Base-by-base conservation (phyloP, 2,888 invertebrate species). In the Coenonympha glycerion region DNA sequence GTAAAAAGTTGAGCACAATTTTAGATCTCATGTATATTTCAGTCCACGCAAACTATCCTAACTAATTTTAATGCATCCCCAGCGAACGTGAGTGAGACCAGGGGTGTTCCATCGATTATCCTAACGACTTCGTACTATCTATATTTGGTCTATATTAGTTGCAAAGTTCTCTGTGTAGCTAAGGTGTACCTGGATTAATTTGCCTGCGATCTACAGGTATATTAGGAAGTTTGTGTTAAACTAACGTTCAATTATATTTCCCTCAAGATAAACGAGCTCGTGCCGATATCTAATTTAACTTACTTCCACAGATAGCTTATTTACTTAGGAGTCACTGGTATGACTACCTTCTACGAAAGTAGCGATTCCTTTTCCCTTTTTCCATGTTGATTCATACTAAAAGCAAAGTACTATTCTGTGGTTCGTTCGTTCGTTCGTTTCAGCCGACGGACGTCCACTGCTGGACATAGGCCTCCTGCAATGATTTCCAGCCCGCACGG, bases 31-130 rank as follows among this genome's bases (percentile, higher is more conserved):
- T n/a, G n/a, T n/a, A 42, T 31, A 42, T 19, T 31, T 31, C 30
- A 42, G 6, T 28, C 16, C 16, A 30, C 13, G 30, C 21, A 13
- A 22, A 42, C 30, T 30, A 31, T 31, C 31, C 19, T 19, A 42
- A 42, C 42, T 28, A 30, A 30, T 26, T 42, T 42, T 19, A 42
- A 42, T 42, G 21, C 21, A 3, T 19, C 49, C 49, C 49, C 18
- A 3, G 49, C 16, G 49, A 15, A 8, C n/a, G 19, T 6, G 41
- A 40, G 18, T 48, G 42, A 36, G 39, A 22, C 30, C 42, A 45
- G 37, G 21, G 31, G 28, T 30, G 46, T 15, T 19, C 33, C 41
- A 49, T 49, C 53, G 47, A 47, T 53, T 53, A 50, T 46, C 24
- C 37, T 46, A 50, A 50, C 47, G 53, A 47, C 46, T 37, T 5